Conservation (phyloP, 2,888 invertebrate genomes). For the Blastobasis adustella region DNA sequence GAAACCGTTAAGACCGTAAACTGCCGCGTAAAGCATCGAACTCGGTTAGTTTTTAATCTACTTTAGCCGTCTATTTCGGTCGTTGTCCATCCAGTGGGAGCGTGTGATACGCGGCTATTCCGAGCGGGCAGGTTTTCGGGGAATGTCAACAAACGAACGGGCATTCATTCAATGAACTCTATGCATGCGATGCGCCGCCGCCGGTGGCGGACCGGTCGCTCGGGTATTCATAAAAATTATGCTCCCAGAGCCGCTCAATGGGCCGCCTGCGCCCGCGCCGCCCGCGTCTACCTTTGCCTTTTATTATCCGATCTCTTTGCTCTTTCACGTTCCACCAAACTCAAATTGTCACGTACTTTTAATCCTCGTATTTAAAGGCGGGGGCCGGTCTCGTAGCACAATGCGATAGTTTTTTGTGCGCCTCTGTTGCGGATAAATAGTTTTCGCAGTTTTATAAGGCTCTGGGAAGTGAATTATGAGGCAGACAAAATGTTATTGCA, state of each 20-base stretch:
- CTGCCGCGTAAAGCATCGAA: constrained; percentile 32
- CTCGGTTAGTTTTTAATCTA: constrained; percentile 55
- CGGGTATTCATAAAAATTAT: constrained; percentile 68
- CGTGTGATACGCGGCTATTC: constrained; percentile 55
- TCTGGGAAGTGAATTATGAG: constrained; percentile 30
- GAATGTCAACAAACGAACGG: constrained; percentile 73
- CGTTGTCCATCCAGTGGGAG: constrained; percentile 61
- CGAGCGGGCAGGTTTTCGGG: constrained; percentile 72
- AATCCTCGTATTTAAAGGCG: constrained; percentile 34
- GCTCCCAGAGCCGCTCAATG: constrained; percentile 62
- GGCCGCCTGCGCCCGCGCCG: constrained; percentile 18
- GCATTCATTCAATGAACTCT: constrained; percentile 70
- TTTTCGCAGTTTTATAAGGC: constrained; percentile 14
- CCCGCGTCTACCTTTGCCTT: constrained; percentile 16
- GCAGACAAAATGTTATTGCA: constrained; percentile 40
- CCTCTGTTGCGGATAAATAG: constrained; percentile 13
- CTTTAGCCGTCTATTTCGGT: constrained; percentile 61
- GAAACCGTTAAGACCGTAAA: too few species aligned
- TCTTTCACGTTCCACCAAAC: constrained; percentile 30
- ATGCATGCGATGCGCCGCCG: constrained; percentile 38
- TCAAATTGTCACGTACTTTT: constrained; percentile 37
- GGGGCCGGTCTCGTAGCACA: neutral
- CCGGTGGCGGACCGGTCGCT: constrained; percentile 60
- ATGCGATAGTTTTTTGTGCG: neutral
- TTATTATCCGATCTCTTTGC: constrained; percentile 23